Conservation (phyloP, 2,113 vertebrate species). For the Gracilinanus agilis region DNA sequence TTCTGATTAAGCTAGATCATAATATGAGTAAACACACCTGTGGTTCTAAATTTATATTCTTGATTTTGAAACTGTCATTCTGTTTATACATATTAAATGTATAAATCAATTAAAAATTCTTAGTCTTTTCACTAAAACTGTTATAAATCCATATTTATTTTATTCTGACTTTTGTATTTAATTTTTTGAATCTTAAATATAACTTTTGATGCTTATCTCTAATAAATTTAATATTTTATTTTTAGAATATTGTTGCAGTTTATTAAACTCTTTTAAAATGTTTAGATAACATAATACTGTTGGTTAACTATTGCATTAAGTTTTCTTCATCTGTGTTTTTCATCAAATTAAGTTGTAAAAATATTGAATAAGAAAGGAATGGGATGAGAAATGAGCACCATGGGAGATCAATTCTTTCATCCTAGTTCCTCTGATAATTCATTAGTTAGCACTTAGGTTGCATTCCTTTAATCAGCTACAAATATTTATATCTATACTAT, state of each 20-base stretch:
- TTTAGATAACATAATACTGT: neutral
- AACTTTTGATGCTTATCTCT: neutral
- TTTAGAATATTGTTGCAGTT: neutral
- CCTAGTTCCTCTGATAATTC: neutral
- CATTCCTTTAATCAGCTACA: neutral
- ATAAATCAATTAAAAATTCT: neutral
- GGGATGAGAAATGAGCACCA: neutral
- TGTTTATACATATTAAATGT: no score
- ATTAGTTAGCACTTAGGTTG: neutral
- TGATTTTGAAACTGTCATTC: neutral
- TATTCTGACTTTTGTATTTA: neutral
- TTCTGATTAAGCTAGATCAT: no score
- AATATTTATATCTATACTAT: neutral
- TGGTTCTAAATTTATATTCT: neutral
- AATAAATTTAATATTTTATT: neutral
- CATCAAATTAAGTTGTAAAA: neutral
- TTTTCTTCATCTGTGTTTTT: neutral
- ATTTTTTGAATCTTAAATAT: neutral
- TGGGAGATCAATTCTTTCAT: neutral
- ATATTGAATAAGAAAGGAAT: neutral
- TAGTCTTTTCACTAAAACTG: neutral
- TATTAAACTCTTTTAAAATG: neutral
- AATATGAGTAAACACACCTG: neutral
- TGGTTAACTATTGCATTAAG: neutral
- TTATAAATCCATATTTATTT: neutral